phyloP scores from a whole-genome alignment of 2,888 invertebrate genomes.

The Stegana nigrithorax region DNA sequence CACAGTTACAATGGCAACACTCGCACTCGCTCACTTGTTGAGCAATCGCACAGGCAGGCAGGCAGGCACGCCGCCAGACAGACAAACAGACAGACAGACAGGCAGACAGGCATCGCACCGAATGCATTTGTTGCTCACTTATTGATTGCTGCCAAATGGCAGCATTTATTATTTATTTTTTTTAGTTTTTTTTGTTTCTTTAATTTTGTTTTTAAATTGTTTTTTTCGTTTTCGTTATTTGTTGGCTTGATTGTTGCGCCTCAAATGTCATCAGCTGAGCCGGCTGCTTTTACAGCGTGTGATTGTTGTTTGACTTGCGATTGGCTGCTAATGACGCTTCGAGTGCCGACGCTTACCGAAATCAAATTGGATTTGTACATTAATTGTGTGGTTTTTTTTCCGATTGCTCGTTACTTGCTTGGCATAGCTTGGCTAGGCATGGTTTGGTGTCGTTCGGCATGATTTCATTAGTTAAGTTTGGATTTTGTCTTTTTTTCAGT shows the following conservation, averaged over 20 bases:
- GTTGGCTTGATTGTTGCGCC: constrained; percentile 1
- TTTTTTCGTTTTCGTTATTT: background rate
- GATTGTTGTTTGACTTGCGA: background rate
- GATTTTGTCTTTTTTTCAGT: too few relatives aligned
- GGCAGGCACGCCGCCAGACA: background rate
- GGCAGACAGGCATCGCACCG: background rate
- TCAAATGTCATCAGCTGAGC: too few relatives aligned
- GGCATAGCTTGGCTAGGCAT: too few relatives aligned
- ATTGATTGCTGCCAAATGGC: background rate
- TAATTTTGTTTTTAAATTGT: too few relatives aligned
- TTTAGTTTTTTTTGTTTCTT: too few relatives aligned
- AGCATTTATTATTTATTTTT: too few relatives aligned
- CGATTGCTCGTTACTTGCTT: background rate
- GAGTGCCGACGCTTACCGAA: constrained; percentile 1
- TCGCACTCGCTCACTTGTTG: too few relatives aligned
- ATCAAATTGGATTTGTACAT: constrained; percentile 17
- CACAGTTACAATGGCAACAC: too few relatives aligned
- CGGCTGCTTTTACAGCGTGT: background rate
- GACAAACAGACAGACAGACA: too few relatives aligned
- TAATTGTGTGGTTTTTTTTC: constrained; percentile 7
- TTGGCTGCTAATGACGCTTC: background rate
- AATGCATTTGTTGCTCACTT: background rate
- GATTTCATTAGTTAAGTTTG: too few relatives aligned
- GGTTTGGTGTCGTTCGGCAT: too few relatives aligned
- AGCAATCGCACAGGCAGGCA: too few relatives aligned